Evolutionary conservation across 2,888 invertebrate species (phyloP), one percentile per base, ranked within the genome.

Genomic region (Brachypalpus laphriformis): DNA sequence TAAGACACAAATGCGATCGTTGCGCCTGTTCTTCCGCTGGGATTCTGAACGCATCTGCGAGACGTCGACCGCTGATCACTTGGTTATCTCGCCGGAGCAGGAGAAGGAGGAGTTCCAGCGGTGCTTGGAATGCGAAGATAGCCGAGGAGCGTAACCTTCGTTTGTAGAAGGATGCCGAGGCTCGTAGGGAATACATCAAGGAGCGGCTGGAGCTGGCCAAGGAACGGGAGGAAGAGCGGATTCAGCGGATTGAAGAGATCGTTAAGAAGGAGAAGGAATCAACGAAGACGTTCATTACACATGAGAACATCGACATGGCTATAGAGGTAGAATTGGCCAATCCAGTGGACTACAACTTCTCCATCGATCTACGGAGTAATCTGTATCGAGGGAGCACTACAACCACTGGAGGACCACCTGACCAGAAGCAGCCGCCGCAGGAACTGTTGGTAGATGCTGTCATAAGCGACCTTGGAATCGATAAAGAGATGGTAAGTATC

Each of bases 301-400:
- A 93, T 9, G 95, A 96, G 45, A 96, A 94, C 77, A 92, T 98
- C 56, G 97, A 98, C 88, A 93, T 93, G 72, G 97, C 96, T 1
- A 97, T 98, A 87, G 96, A 97, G 87, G 93, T 94, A 49, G 95
- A 97, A 0, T 89, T 98, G 9, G 94, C 94, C 2, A 95, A 94
- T 89, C 93, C 94, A 5, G 92, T 94, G 0, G 96, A 97, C 91
- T 95, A 96, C 90, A 97, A 97, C 91, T 97, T 92, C 92, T 95
- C 97, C 6, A 94, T 98, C 61, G 96, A 97, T 91, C 68, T 94
- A 9, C 92, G 94, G 83, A 98, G 97, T 1, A 95, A 95, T 42
- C 78, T 92, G 4, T 91, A 91, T 83, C 88, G 82, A 22, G 92
- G 92, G 1, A 89, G 92, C 4, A 88, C 59, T 14, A 88, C 89